Percentiles rank a stretch among this genome's conserved stretches.
These are phyloP conservation scores for Echinops telfairi DNA, from an alignment of 2,113 vertebrate genomes.

Conservation along the genomic window DNA sequence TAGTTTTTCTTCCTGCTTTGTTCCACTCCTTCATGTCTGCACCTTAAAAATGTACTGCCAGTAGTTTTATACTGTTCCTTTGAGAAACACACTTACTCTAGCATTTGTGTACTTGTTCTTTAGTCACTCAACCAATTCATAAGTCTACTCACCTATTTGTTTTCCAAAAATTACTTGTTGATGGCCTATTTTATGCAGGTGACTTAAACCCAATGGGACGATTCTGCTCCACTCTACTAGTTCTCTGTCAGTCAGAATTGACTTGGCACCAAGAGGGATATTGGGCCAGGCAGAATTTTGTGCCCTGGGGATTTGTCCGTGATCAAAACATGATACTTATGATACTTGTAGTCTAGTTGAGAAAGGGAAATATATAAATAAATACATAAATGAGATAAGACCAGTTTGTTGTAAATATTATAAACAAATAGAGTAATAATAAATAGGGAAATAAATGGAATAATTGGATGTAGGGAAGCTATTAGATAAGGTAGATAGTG, in stretches of 20 bases:
- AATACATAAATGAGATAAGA: not conserved
- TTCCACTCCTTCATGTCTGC: not conserved
- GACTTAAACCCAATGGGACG: not conserved
- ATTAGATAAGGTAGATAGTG: not conserved
- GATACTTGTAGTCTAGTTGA: slow-evolving; percentile 17
- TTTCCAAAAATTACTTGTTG: not conserved
- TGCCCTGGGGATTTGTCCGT: not conserved
- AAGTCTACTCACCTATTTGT: slow-evolving; percentile 56
- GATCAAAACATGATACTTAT: not conserved
- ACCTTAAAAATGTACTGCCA: slow-evolving; percentile 25
- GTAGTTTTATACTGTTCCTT: slow-evolving; percentile 29
- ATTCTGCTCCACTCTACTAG: not conserved
- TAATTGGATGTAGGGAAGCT: not conserved
- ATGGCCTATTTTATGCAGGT: not conserved
- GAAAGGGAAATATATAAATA: slow-evolving; percentile 14
- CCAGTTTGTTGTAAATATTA: slow-evolving; percentile 7
- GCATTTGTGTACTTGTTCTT: slow-evolving; percentile 23
- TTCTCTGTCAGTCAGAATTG: not conserved
- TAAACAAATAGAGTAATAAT: not conserved
- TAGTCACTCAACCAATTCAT: not conserved
- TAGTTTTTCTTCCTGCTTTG: not conserved
- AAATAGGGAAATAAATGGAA: not conserved
- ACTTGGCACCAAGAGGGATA: not conserved
- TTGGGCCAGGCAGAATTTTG: slow-evolving; percentile 15
- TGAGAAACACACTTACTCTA: slow-evolving; percentile 46